Evolutionary conservation across 2,888 invertebrate species (phyloP).

Genomic region (Cheilosia vulpina): DNA sequence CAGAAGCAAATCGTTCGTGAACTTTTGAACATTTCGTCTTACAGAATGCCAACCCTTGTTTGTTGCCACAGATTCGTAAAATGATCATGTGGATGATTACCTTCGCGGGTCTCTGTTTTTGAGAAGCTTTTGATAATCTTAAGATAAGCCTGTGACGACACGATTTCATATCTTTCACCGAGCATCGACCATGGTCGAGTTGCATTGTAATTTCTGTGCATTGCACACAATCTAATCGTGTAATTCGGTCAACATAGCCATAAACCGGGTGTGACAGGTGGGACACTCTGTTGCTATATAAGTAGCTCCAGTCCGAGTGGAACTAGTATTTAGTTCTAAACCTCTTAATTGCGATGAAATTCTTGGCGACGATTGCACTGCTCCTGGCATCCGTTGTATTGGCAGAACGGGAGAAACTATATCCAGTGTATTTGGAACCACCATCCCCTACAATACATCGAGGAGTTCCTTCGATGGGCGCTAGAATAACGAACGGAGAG

Average conservation of each 20-base stretch:
- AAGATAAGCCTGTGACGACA: too few relatives aligned
- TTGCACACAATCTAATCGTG: too few relatives aligned
- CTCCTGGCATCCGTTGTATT: neutral
- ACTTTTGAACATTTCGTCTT: too few relatives aligned
- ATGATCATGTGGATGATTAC: too few relatives aligned
- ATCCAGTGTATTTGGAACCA: neutral
- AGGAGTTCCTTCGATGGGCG: neutral
- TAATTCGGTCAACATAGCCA: neutral
- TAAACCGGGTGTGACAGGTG: neutral
- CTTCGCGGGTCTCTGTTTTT: too few relatives aligned
- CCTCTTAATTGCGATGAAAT: conserved; percentile 7
- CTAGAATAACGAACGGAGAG: conserved; percentile 81
- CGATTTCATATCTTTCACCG: too few relatives aligned
- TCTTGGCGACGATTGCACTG: neutral
- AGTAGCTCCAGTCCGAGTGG: neutral
- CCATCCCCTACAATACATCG: neutral
- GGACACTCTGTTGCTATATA: neutral
- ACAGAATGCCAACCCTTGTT: too few relatives aligned
- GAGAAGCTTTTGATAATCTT: too few relatives aligned
- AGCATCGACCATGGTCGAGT: too few relatives aligned
- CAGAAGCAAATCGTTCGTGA: too few relatives aligned
- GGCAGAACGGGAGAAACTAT: neutral
- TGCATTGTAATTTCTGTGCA: too few relatives aligned
- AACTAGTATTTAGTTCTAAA: neutral
- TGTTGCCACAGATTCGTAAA: too few relatives aligned